phyloP scores from a whole-genome alignment of 1,140 invertebrate genomes.

The Gonatopus flavifemur region DNA sequence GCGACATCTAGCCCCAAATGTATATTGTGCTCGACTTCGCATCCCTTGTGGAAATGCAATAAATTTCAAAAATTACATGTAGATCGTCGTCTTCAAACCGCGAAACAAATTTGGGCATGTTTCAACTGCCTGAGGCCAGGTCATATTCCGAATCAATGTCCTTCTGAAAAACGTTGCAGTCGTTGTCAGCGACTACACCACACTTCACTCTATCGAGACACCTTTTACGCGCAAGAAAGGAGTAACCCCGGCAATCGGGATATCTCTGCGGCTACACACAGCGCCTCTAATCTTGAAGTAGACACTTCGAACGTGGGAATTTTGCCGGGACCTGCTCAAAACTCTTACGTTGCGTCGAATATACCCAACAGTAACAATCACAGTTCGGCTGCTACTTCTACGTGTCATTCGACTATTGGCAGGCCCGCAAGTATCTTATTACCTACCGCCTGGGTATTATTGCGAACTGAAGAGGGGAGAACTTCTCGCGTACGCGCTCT shows the following conservation, averaged over 20 bases:
- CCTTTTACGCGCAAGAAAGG: not conserved
- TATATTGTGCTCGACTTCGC: no score
- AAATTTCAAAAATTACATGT: no score
- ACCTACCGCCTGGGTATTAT: not conserved
- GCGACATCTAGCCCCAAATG: not conserved
- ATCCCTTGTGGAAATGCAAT: no score
- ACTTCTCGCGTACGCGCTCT: not conserved
- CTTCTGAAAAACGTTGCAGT: not conserved
- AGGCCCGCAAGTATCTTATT: not conserved
- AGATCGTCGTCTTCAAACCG: no score
- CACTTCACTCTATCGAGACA: slow-evolving; percentile 10
- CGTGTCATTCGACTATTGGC: no score
- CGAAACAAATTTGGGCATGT: not conserved
- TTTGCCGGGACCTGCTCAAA: not conserved
- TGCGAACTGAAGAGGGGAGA: not conserved
- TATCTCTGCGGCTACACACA: not conserved
- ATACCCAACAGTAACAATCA: not conserved
- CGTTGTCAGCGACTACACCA: slow-evolving; percentile 12
- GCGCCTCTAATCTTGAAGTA: not conserved
- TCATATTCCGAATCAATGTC: not conserved
- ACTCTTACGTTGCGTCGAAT: no score
- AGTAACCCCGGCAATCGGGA: not conserved
- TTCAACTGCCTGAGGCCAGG: not conserved
- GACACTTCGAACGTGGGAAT: not conserved
- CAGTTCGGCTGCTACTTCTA: not conserved